A percentile compares a stretch with the other conserved stretches of the same genome.
Conservation (phyloP, 2,888 invertebrate genomes). For the Mythimna lalbum region DNA sequence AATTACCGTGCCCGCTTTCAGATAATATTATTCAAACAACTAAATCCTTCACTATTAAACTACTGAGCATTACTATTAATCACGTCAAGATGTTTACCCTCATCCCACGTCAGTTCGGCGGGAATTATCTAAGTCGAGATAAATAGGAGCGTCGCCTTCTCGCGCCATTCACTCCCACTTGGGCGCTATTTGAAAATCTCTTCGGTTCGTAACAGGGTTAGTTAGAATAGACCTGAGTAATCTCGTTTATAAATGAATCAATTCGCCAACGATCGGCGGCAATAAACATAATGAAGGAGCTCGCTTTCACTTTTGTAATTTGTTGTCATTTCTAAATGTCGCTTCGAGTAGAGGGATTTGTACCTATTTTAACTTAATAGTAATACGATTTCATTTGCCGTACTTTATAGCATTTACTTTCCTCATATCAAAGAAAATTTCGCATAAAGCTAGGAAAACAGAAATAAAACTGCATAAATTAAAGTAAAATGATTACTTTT, state of each 20-base stretch:
- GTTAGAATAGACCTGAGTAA: constrained; percentile 72
- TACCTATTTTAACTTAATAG: neutral
- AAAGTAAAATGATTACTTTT: neutral
- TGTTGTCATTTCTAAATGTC: constrained; percentile 45
- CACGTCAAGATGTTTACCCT: constrained; percentile 89
- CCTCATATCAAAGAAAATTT: neutral
- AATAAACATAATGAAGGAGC: constrained; percentile 70
- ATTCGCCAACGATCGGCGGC: constrained; percentile 75
- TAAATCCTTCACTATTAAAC: constrained; percentile 87
- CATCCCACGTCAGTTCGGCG: constrained; percentile 84
- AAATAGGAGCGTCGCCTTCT: constrained; percentile 81
- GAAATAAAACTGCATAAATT: neutral
- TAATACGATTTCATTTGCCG: neutral
- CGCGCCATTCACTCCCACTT: constrained; percentile 74
- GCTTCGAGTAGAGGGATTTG: constrained; percentile 15
- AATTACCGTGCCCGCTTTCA: constrained; percentile 73
- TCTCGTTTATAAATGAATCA: constrained; percentile 78
- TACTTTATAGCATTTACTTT: neutral
- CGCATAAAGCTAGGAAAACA: neutral
- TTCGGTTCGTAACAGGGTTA: constrained; percentile 74
- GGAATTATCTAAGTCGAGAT: constrained; percentile 87
- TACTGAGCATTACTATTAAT: constrained; percentile 88
- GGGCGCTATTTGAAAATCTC: constrained; percentile 76
- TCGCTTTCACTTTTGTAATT: constrained; percentile 56
- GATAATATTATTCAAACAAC: constrained; percentile 84